These are phyloP conservation scores for Plecotus auritus DNA, from an alignment of 2,113 vertebrate genomes.

Conservation along the genomic window DNA sequence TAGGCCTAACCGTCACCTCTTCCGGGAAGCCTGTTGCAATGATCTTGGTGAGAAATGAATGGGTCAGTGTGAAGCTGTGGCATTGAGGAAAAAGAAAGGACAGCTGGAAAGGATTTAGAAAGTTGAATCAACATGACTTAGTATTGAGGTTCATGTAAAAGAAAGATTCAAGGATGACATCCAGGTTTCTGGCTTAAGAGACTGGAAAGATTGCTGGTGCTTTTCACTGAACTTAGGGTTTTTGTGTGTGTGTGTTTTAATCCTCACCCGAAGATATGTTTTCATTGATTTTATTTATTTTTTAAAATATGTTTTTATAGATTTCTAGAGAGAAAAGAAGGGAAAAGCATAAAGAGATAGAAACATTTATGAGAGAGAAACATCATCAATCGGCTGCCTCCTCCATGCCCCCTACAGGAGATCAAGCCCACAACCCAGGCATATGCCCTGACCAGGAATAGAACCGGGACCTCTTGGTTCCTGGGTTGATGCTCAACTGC, in stretches of 20 bases:
- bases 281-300: too few relatives aligned
- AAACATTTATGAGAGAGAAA: too few relatives aligned
- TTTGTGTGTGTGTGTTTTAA: background rate
- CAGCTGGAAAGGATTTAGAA: background rate
- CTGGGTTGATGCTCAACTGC: too few relatives aligned
- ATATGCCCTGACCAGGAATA: too few relatives aligned
- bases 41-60: constrained; percentile 1
- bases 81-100: background rate
- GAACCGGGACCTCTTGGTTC: too few relatives aligned
- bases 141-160: background rate
- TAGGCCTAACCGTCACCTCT: background rate
- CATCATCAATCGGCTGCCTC: too few relatives aligned
- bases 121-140: background rate
- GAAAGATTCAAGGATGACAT: background rate
- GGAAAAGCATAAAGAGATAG: too few relatives aligned
- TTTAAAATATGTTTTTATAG: too few relatives aligned
- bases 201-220: background rate
- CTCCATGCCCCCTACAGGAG: too few relatives aligned
- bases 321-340: too few relatives aligned
- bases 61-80: background rate
- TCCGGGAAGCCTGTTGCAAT: constrained; percentile 2
- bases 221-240: background rate
- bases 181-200: background rate
- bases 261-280: too few relatives aligned
- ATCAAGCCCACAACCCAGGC: too few relatives aligned